These are phyloP conservation scores for Bombus affinis DNA, from an alignment of 1,140 invertebrate species.

Conservation along the genomic window DNA sequence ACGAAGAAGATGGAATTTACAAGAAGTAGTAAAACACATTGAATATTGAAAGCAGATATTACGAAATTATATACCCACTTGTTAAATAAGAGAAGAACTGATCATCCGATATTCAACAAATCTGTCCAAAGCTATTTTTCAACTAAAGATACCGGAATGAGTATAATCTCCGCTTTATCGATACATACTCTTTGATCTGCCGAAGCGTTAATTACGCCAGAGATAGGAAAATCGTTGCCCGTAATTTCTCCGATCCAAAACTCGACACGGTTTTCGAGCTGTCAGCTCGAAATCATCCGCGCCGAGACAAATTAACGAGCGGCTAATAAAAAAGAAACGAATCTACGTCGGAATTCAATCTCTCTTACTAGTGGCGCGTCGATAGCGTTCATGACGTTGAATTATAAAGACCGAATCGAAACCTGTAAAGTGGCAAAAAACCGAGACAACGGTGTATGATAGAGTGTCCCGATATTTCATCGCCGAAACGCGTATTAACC, in stretches of 20 bases:
- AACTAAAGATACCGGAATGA: too few relatives aligned
- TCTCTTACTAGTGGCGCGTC: conserved; percentile 8
- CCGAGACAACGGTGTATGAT: conserved; percentile 2
- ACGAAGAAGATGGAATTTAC: too few relatives aligned
- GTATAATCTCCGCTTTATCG: background rate
- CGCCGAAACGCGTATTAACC: conserved; percentile 40
- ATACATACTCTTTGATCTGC: background rate
- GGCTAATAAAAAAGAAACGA: background rate
- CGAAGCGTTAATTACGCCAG: background rate
- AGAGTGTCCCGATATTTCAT: conserved; percentile 35
- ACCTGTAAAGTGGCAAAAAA: conserved; percentile 11
- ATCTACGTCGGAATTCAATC: background rate
- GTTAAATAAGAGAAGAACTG: too few relatives aligned
- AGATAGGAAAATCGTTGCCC: background rate
- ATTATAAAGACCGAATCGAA: conserved; percentile 32
- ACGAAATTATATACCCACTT: too few relatives aligned
- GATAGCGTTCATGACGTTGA: conserved; percentile 27
- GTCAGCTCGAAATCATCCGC: background rate
- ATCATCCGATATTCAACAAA: too few relatives aligned
- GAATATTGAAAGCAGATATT: too few relatives aligned
- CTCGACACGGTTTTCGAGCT: background rate
- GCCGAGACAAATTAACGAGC: conserved; percentile 16
- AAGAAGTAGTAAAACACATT: too few relatives aligned
- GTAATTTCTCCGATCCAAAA: background rate
- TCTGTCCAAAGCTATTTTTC: too few relatives aligned